Evolutionary conservation across 1,140 invertebrate genomes (phyloP).

Genomic region (Neotoxoptera formosana): DNA sequence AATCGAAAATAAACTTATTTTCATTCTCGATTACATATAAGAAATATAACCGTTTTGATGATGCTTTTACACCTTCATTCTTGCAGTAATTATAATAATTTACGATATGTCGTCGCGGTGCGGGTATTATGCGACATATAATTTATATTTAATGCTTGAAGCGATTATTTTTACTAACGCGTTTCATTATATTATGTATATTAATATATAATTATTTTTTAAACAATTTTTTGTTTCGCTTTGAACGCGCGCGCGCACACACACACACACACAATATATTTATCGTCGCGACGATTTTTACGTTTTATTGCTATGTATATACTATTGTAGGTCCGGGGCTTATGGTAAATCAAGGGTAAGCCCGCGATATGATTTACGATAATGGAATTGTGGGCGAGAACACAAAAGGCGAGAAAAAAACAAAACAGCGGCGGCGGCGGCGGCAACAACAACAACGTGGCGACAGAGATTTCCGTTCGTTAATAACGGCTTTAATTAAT

Average conservation of each 20-base stretch:
- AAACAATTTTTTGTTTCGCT: not conserved
- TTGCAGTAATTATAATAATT: not conserved
- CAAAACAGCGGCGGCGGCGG: not conserved
- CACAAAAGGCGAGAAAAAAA: constrained; percentile 57
- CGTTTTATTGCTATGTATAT: constrained; percentile 28
- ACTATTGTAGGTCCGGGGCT: constrained; percentile 6
- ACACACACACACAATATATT: not conserved
- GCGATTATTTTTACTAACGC: not conserved
- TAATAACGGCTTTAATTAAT: constrained; percentile 57
- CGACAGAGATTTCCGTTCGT: constrained; percentile 54
- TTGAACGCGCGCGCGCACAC: not conserved
- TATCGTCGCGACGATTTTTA: constrained; percentile 26
- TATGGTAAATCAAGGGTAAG: constrained; percentile 46
- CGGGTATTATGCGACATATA: not conserved
- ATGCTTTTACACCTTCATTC: not conserved
- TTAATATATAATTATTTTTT: constrained; percentile 10
- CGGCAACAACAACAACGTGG: constrained; percentile 47
- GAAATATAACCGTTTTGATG: not conserved
- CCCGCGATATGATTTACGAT: constrained; percentile 49
- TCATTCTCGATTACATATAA: not conserved
- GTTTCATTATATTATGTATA: not conserved
- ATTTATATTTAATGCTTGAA: constrained; percentile 24
- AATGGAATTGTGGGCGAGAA: constrained; percentile 53
- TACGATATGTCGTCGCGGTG: not conserved
- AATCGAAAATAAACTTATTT: not conserved